These are phyloP conservation scores for Cnemophilus loriae DNA, from an alignment of 2,113 vertebrate genomes.

Conservation along the genomic window DNA sequence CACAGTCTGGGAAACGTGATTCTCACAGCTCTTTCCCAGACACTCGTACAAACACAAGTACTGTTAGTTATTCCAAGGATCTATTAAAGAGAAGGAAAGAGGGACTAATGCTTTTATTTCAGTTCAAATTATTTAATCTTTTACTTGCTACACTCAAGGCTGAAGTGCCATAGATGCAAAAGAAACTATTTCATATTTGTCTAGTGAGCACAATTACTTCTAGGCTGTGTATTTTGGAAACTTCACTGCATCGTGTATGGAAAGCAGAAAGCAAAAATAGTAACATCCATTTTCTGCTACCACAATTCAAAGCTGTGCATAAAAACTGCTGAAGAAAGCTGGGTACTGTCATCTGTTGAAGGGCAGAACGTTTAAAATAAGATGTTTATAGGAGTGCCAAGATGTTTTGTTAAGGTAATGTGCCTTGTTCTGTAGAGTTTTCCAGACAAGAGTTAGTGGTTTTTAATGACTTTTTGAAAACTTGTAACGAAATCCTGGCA, in stretches of 20 bases:
- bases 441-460: not conserved
- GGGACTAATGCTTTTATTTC: conserved; percentile 13
- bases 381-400: not conserved
- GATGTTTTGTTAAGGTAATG: not conserved
- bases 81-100: not conserved
- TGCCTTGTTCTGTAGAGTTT: not conserved
- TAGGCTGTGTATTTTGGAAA: not conserved
- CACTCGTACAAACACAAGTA: conserved; percentile 25
- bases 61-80: conserved; percentile 21
- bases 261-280: not conserved
- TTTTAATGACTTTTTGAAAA: not conserved
- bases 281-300: not conserved
- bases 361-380: not conserved
- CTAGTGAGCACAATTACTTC: not conserved
- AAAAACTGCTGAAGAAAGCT: not conserved
- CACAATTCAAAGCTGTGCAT: not conserved
- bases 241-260: not conserved
- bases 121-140: conserved; percentile 44
- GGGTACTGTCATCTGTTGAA: not conserved
- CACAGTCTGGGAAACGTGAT: conserved; percentile 20
- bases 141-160: not conserved
- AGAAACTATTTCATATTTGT: conserved; percentile 10
- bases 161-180: conserved; percentile 25
- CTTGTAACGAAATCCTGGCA: not conserved
- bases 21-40: conserved; percentile 52